These are phyloP conservation scores for Cassiopea andromeda DNA, from an alignment of 30 jellyfish, hydroid and myxozoan species.

Conservation along the genomic window DNA sequence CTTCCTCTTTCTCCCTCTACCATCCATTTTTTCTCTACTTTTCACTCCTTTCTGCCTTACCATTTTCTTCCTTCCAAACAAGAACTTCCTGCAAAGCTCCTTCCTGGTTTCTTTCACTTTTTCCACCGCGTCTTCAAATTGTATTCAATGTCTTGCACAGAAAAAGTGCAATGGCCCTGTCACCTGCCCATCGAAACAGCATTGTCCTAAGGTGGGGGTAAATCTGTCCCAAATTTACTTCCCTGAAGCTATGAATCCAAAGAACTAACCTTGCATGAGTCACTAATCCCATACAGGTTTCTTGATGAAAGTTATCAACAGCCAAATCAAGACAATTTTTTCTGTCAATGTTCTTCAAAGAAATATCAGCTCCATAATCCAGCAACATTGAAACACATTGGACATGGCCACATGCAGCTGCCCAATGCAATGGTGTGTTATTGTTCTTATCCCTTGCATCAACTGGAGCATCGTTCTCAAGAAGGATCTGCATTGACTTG, in stretches of 20 bases:
- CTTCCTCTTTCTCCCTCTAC: too few relatives aligned
- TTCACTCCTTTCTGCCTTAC: too few relatives aligned
- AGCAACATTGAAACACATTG: conserved; percentile 76
- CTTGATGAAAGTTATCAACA: conserved; percentile 79
- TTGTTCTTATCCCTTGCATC: conserved; percentile 90
- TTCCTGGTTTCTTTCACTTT: too few relatives aligned
- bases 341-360: conserved; percentile 67
- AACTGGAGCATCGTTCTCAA: conserved; percentile 93
- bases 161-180: too few relatives aligned
- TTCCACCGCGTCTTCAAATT: too few relatives aligned
- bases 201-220: too few relatives aligned
- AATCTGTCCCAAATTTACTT: too few relatives aligned
- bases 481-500: conserved; percentile 72
- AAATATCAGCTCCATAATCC: conserved; percentile 86
- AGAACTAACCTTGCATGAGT: conserved; percentile 78
- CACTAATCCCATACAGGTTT: conserved; percentile 94
- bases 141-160: too few relatives aligned
- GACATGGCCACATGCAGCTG: conserved; percentile 92
- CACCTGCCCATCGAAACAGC: too few relatives aligned
- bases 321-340: conserved; percentile 95
- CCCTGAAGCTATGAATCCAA: background rate
- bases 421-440: conserved; percentile 93
- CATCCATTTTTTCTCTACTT: too few relatives aligned
- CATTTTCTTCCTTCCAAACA: too few relatives aligned
- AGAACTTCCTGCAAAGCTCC: too few relatives aligned